Evolutionary conservation across 35 echinoderm and acorn worm species (phyloP).

Genomic region (Lytechinus variegatus): DNA sequence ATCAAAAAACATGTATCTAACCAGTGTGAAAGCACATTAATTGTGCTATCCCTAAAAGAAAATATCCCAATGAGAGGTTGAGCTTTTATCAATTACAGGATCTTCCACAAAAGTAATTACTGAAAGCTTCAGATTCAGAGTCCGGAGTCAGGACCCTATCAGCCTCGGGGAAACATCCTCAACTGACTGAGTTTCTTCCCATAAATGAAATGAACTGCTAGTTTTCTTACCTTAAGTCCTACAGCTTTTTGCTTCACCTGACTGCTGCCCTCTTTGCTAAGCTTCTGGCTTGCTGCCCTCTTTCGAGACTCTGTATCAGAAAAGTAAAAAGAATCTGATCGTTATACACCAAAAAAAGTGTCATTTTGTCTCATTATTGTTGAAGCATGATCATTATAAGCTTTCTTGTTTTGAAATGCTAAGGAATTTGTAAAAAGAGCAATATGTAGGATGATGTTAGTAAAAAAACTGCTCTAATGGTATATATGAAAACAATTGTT

Average conservation of each 20-base stretch:
- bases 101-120: too few species aligned
- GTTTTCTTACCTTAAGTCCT: neutral
- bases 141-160: too few species aligned
- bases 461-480: neutral
- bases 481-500: too few species aligned
- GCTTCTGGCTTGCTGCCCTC: constrained; percentile 9
- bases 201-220: neutral
- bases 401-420: neutral
- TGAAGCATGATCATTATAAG: neutral
- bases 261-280: neutral
- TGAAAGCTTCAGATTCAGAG: too few species aligned
- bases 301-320: constrained; percentile 14
- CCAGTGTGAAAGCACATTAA: too few species aligned
- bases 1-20: too few species aligned
- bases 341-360: neutral
- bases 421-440: neutral
- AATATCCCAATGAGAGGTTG: too few species aligned
- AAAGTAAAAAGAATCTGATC: neutral
- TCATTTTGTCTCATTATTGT: neutral
- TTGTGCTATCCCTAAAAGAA: too few species aligned
- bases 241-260: constrained; percentile 37
- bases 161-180: too few species aligned
- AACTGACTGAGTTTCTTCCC: too few species aligned
- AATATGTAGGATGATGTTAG: neutral
- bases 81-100: too few species aligned